Evolutionary conservation across 2,888 invertebrate species (phyloP), one percentile per base, ranked within the genome.

Genomic region (Bugula neritina): DNA sequence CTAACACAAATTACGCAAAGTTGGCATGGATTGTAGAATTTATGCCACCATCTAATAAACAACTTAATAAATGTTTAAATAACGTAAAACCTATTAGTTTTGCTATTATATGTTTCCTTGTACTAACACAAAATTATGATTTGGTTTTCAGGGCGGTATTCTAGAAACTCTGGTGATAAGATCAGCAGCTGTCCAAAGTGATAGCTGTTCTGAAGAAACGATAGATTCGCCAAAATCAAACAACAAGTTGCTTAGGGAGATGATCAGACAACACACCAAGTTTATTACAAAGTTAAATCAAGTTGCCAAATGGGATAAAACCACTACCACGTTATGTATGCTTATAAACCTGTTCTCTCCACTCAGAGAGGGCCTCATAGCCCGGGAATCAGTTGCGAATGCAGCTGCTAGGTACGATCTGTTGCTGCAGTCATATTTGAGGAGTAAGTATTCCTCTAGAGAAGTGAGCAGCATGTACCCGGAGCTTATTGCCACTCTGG

Each of bases 401-500:
- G 80, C 81, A 58, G 85, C 86, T 76, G 85, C 85, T 72, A 82
- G 82, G 71, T 94, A 92, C 84, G 93, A 93, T 84, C 88, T 93
- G 71, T 88, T 94, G 74, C 88, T 93, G 75, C 88, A 93, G 75
- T 92, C 92, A 83, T 85, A 93, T 90, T 83, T 89, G 90, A 75
- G 93, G 90, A 86, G 83, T 87, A 90, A 0, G n/a, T 78, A 82
- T 71, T 79, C 82, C 1, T 92, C 92, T 69, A 92, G 92, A 80
- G 93, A 94, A 80, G 94, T 93, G 0, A 91, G 92, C 35, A 70
- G 74, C 10, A 73, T 84, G 27, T 83, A 82, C 78, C 83, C 84
- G 1, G 81, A 82, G 75, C 77, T 86, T n/a, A 78, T 86, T 29
- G 78, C 83, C 71, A 84, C 84, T 73, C 77, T 86, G 27, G 77